A percentile compares a stretch with the other conserved stretches of the same genome.
Conservation (phyloP, 1,140 invertebrate genomes). For the Monochamus saltuarius region DNA sequence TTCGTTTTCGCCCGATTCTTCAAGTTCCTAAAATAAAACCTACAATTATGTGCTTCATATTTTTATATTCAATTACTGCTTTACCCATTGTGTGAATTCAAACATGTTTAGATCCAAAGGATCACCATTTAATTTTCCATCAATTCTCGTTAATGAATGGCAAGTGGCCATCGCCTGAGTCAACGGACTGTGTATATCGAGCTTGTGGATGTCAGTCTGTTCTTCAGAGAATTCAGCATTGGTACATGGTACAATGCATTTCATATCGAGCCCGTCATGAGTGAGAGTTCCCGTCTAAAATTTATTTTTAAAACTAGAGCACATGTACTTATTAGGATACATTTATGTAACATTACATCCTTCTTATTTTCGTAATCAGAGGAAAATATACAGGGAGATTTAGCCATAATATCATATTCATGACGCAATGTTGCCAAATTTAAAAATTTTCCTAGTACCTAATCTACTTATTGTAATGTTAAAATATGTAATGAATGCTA, state of each 20-base stretch:
- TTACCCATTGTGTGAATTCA: constrained; percentile 77
- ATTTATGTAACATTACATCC: too few relatives aligned
- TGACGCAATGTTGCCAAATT: too few relatives aligned
- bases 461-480: too few relatives aligned
- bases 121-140: constrained; percentile 75
- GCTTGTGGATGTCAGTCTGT: constrained; percentile 55
- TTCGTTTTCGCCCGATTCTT: constrained; percentile 86
- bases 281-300: constrained; percentile 87
- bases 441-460: too few relatives aligned
- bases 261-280: constrained; percentile 92
- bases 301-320: neutral
- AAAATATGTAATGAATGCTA: too few relatives aligned
- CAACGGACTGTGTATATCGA: constrained; percentile 55
- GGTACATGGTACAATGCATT: constrained; percentile 74
- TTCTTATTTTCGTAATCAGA: too few relatives aligned
- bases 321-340: too few relatives aligned
- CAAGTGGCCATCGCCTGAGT: constrained; percentile 73
- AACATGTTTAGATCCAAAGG: constrained; percentile 89
- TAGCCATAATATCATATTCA: too few relatives aligned
- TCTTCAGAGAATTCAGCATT: constrained; percentile 62
- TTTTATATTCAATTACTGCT: too few relatives aligned
- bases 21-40: constrained; percentile 60
- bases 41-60: constrained; percentile 6
- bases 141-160: constrained; percentile 80
- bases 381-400: too few relatives aligned